Conservation (phyloP, 2,797 vertebrate genomes). For the Pelochelys cantorii region DNA sequence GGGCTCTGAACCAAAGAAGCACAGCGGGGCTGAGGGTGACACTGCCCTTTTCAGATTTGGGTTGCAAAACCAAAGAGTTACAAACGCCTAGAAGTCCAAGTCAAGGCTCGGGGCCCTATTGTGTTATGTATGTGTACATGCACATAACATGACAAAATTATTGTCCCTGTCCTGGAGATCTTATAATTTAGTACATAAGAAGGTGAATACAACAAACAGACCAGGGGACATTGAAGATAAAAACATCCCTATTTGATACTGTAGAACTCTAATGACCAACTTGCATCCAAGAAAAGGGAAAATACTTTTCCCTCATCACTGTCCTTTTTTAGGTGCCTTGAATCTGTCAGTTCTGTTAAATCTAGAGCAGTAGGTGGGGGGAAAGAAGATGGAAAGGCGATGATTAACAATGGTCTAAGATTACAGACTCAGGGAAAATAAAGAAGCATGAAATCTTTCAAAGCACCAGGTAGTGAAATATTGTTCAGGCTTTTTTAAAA, state of each 20-base stretch:
- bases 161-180: not conserved
- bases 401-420: not conserved
- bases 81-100: not conserved
- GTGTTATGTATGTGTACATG: not conserved
- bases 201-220: not conserved
- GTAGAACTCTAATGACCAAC: not conserved
- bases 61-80: not conserved
- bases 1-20: not conserved
- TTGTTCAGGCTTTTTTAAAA: not conserved
- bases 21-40: not conserved
- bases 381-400: not conserved
- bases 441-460: not conserved
- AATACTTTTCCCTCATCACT: not conserved
- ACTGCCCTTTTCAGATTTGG: not conserved
- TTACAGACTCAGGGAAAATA: not conserved
- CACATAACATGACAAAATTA: not conserved
- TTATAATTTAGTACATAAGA: not conserved
- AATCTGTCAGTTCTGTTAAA: not conserved
- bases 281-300: not conserved
- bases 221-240: not conserved
- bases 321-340: not conserved
- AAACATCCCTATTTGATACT: not conserved
- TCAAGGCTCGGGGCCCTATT: not conserved
- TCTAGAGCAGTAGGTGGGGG: not conserved
- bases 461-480: not conserved